Conservation (phyloP, 2,888 invertebrate species). For the Drymonia ruficornis region DNA sequence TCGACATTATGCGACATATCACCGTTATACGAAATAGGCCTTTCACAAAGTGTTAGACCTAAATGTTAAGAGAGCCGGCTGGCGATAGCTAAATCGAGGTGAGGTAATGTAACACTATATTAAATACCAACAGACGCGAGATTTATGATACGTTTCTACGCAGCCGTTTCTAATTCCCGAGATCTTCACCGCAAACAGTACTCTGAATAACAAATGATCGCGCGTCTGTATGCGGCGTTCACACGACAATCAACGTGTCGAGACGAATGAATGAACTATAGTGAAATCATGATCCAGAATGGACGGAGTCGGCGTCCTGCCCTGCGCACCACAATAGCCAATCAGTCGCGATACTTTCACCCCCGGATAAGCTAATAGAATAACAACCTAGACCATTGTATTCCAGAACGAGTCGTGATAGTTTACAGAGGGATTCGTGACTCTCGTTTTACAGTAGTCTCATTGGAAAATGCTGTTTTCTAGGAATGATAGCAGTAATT, state of each 20-base stretch:
- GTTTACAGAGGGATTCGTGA: conserved; percentile 78
- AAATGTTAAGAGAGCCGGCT: conserved; percentile 5
- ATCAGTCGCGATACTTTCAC: conserved; percentile 78
- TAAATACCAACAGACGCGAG: conserved; percentile 30
- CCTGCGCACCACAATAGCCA: conserved; percentile 65
- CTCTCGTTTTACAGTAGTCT: conserved; percentile 74
- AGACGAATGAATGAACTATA: conserved; percentile 65
- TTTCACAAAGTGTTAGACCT: conserved; percentile 23
- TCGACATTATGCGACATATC: conserved; percentile 44
- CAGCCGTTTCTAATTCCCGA: conserved; percentile 62
- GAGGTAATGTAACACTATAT: conserved; percentile 6
- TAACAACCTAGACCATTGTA: conserved; percentile 74
- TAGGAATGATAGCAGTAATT: conserved; percentile 68
- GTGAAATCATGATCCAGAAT: conserved; percentile 75
- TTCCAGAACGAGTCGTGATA: conserved; percentile 73
- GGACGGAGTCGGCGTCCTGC: conserved; percentile 55
- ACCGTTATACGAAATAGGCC: conserved; percentile 19
- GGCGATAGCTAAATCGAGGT: conserved; percentile 9
- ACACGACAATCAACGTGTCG: conserved; percentile 74
- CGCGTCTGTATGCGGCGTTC: conserved; percentile 55
- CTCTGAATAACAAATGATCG: conserved; percentile 70
- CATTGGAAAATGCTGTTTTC: conserved; percentile 72
- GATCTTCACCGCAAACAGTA: conserved; percentile 55
- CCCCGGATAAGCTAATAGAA: conserved; percentile 73
- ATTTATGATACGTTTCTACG: conserved; percentile 54